phyloP scores from a whole-genome alignment of 1,140 invertebrate genomes.

The Triops longicaudatus region DNA sequence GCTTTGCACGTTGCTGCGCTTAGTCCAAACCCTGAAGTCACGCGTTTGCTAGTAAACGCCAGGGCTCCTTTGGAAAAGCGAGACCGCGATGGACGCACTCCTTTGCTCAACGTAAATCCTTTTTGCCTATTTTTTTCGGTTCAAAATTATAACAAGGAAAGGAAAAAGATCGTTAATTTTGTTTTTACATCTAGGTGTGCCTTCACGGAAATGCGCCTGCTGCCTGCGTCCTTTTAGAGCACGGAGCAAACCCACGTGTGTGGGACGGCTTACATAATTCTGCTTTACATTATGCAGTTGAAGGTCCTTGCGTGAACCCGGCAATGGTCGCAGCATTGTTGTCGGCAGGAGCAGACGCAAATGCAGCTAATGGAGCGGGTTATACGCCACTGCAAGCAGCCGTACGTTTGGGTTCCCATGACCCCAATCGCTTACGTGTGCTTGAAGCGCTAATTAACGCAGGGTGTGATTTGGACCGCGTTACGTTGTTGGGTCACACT shows the following conservation, averaged over 20 bases:
- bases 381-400: constrained; percentile 25
- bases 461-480: constrained; percentile 19
- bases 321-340: constrained; percentile 20
- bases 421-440: neutral
- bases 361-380: constrained; percentile 23
- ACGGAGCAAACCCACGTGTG: constrained; percentile 20
- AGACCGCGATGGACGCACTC: constrained; percentile 25
- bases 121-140: neutral
- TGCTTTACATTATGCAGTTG: constrained; percentile 26
- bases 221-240: constrained; percentile 21
- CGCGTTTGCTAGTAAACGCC: constrained; percentile 16
- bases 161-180: neutral
- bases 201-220: neutral
- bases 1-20: constrained; percentile 29
- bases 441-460: neutral
- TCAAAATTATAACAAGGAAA: neutral
- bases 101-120: constrained; percentile 18
- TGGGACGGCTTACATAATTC: constrained; percentile 23
- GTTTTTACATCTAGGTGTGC: neutral
- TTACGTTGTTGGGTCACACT: constrained; percentile 26
- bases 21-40: constrained; percentile 18
- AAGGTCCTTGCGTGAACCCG: constrained; percentile 4
- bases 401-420: constrained; percentile 17
- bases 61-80: constrained; percentile 18
- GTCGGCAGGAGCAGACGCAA: constrained; percentile 23